Evolutionary conservation across 2,113 vertebrate genomes (phyloP), one percentile per base, ranked within the genome.

Genomic region (Odocoileus hemionus): DNA sequence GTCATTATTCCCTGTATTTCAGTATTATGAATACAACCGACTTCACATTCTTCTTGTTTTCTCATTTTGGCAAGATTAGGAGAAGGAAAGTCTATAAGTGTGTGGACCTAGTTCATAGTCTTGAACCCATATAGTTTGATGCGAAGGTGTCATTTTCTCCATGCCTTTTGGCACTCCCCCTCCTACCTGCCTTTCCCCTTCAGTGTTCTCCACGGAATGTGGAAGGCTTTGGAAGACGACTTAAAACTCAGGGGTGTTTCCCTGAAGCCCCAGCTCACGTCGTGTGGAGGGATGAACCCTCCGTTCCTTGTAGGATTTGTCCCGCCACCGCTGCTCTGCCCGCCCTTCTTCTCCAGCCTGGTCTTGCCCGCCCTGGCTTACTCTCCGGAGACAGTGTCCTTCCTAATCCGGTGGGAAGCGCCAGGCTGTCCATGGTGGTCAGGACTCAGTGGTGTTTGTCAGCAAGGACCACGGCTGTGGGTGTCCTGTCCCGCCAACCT

Each of bases 1-100:
- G 64, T 78, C 91, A 86, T 70, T 14, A 36, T 95, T 91, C 39
- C 80, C 54, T 55, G 74, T 91, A 25, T 78, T 95, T 89, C n/a
- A 94, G 0, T 47, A 64, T 57, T 33, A 76, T 76, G 2, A 43
- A 7, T 76, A 55, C 39, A 55, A 12, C 64, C 8, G 23, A 60
- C 39, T 88, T 76, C 91, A 94, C 57, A 5, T 61, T 26, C 7
- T 45, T 64, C 7, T 70, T 47, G 8, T 50, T 45, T 55, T 83
- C 86, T 93, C 52, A 3, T 88, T 94, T 84, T 45, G 85, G 52
- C 55, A 89, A 33, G 30, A 28, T 54, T 78, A 89, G 57, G 52
- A 33, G 47, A 74, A 5, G 36, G n/a, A 33, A 95, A 70, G 52
- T 39, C 36, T 5, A 9, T 78, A 57, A 47, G 36, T 30, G 30